Evolutionary conservation across 37 sponge, comb jelly and placozoan genomes (phyloP).

Genomic region (Aphrocallistes beatrix): DNA sequence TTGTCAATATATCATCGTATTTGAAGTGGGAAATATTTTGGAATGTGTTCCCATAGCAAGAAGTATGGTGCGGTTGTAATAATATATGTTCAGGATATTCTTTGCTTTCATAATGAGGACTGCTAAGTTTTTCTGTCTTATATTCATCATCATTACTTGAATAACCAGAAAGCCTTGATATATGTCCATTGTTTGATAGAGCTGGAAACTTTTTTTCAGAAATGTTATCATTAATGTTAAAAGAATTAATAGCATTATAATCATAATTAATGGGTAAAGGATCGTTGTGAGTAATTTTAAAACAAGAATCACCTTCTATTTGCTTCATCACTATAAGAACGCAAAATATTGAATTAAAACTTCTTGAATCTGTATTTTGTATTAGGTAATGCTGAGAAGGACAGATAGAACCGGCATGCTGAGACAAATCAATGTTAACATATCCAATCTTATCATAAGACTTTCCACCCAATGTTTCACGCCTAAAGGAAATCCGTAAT

Average conservation of each 20-base stretch:
- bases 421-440: background rate
- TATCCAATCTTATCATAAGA: conserved; percentile 3
- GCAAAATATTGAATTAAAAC: background rate
- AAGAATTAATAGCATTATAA: background rate
- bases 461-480: background rate
- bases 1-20: background rate
- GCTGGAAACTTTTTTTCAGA: background rate
- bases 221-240: too few species aligned
- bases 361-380: background rate
- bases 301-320: background rate
- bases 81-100: background rate
- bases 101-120: background rate
- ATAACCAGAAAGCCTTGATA: background rate
- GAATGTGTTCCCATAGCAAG: background rate
- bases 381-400: background rate
- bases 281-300: background rate
- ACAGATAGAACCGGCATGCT: background rate
- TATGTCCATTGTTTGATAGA: background rate
- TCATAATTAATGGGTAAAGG: background rate
- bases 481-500: background rate
- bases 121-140: too few species aligned
- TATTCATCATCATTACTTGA: background rate
- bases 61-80: background rate
- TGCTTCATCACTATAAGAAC: background rate
- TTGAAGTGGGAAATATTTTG: background rate